A percentile compares a stretch with the other conserved stretches of the same genome.
phyloP scores from a whole-genome alignment of 2,797 vertebrate genomes.

The Acipenser ruthenus region DNA sequence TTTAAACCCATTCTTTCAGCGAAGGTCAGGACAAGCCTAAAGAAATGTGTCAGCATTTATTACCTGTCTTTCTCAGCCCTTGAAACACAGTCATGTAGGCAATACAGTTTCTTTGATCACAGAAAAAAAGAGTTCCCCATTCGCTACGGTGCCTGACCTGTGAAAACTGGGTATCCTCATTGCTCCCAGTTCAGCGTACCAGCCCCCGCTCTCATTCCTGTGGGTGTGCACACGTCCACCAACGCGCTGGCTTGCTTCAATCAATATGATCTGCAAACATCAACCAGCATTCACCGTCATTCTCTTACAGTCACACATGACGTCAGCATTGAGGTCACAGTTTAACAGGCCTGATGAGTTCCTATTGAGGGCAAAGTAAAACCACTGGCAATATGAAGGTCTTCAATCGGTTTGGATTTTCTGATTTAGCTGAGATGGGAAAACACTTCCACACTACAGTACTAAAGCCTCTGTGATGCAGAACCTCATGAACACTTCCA shows the following conservation, averaged over 20 bases:
- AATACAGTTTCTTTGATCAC: not conserved
- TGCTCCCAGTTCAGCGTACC: constrained; percentile 73
- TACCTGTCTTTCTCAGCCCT: no score
- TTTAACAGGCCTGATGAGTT: not conserved
- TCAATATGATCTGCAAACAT: constrained; percentile 58
- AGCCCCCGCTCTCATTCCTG: constrained; percentile 59
- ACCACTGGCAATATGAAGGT: not conserved
- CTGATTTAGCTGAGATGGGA: not conserved
- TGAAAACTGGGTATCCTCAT: constrained; percentile 78
- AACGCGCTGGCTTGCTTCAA: constrained; percentile 63
- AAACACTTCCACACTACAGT: not conserved
- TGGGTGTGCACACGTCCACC: constrained; percentile 72
- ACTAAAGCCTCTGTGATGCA: not conserved
- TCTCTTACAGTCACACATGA: not conserved
- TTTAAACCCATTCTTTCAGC: constrained; percentile 49
- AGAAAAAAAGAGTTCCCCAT: not conserved
- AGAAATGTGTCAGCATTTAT: not conserved
- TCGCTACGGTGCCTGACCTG: constrained; percentile 46
- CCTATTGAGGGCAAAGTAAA: not conserved
- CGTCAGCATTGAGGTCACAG: no score
- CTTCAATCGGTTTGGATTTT: not conserved
- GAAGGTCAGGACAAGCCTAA: constrained; percentile 58
- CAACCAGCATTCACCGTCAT: not conserved
- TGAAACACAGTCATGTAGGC: not conserved
- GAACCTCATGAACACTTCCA: not conserved